Conservation (phyloP, 1,140 invertebrate genomes). For the Neodiprion virginianus region DNA sequence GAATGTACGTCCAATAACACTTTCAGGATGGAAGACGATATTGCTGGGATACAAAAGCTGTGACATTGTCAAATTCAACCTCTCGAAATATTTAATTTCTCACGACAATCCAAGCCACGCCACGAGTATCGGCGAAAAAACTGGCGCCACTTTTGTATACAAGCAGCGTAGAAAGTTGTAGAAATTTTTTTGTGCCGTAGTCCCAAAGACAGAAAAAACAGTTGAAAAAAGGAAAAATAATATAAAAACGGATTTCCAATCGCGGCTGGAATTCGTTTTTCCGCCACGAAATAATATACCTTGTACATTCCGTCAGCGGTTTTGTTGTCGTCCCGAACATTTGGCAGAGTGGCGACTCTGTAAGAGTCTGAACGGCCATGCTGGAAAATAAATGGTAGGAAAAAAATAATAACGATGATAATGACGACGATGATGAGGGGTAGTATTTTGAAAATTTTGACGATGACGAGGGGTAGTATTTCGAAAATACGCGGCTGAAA, state of each 20-base stretch:
- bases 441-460: conserved; percentile 15
- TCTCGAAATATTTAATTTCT: no score
- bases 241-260: conserved; percentile 28
- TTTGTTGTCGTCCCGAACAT: conserved; percentile 91
- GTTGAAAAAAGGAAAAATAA: conserved; percentile 17
- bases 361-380: conserved; percentile 93
- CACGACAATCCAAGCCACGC: no score
- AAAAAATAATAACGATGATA: conserved; percentile 36
- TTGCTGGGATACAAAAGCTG: no score
- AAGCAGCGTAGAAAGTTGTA: background rate
- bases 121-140: no score
- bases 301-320: conserved; percentile 91
- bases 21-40: no score
- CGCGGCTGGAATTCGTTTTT: conserved; percentile 22
- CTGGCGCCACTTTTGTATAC: no score
- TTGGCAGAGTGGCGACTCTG: conserved; percentile 87
- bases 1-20: no score
- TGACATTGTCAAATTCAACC: no score
- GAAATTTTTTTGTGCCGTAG: no score
- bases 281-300: conserved; percentile 64
- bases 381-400: conserved; percentile 67
- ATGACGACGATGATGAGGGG: conserved; percentile 24
- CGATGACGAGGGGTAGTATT: background rate
- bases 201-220: no score
- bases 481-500: no score